Evolutionary conservation across 2,797 vertebrate genomes (phyloP).

Genomic region (Chloroceryle amazona): DNA sequence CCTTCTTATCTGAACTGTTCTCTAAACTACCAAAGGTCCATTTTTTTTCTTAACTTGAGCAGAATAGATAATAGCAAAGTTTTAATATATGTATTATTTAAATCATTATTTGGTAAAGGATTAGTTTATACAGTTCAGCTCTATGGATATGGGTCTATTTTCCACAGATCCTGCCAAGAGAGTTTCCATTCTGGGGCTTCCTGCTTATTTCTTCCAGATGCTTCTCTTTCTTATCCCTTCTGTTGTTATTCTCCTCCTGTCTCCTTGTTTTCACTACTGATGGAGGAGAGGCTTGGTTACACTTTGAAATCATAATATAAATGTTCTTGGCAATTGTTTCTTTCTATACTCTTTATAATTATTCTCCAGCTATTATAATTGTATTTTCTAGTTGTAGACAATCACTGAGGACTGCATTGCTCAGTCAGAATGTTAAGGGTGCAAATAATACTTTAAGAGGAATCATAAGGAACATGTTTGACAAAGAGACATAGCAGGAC

Average conservation of each 20-base stretch:
- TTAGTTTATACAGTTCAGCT: constrained; percentile 41
- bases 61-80: not conserved
- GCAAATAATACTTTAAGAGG: not conserved
- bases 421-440: constrained; percentile 1
- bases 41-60: not conserved
- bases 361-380: not conserved
- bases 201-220: constrained; percentile 76
- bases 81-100: not conserved
- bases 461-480: not conserved
- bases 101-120: constrained; percentile 20
- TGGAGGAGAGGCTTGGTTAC: constrained; percentile 16
- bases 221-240: constrained; percentile 70
- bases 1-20: not conserved
- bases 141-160: constrained; percentile 45
- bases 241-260: constrained; percentile 68
- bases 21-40: not conserved
- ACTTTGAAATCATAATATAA: constrained; percentile 53
- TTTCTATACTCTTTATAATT: constrained; percentile 55
- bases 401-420: not conserved
- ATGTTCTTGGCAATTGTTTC: constrained; percentile 60
- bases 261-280: constrained; percentile 56
- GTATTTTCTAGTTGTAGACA: constrained; percentile 13
- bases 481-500: not conserved
- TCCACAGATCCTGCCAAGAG: constrained; percentile 66
- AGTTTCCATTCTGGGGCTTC: constrained; percentile 66